Evolutionary conservation across 2,113 vertebrate genomes (phyloP), one percentile per base, ranked within the genome.

Genomic region (Rafetus swinhoei): DNA sequence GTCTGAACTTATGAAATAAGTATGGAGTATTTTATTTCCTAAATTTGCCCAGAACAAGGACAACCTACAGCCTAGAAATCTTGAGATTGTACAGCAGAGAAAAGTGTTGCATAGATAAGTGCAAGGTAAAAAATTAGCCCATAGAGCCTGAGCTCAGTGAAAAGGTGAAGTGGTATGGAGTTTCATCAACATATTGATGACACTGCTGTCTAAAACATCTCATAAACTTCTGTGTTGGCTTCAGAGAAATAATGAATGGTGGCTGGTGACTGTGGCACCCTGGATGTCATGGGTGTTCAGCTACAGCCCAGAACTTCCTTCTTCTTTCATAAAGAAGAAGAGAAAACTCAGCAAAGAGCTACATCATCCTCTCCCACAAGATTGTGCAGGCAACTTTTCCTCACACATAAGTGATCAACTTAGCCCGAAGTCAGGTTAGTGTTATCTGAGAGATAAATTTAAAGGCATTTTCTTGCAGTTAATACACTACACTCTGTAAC

Each of bases 261-360:
- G 39, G 10, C 21, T 22, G 5, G 72, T 76, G 35, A 76, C 21
- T 22, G 5, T 13, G 72, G 72, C 9, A 76, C 21, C 22, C 5
- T 80, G 24, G 32, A n/a, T 69, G 15, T 69, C 62, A 24, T 79
- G 92, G 79, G 4, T 83, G 81, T 21, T 84, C 4, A 5, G 32
- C 52, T 84, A 12, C 10, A 84, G 24, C 80, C 90, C 80, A 90
- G 50, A 94, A 72, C 80, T 89, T 88, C 89, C 69, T 81, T 90
- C 25, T 25, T 3, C 55, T 89, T 91, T 55, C 53, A 77, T 76
- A 95, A 80, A 82, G 16, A 35, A 85, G 35, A 93, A 86, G n/a
- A 82, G 16, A 77, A 92, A 19, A 90, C n/a, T 32, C 60, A 84
- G 3, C 13, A 24, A 76, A 86, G 16, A 80, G 57, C 32, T 24